Base-by-base conservation (phyloP, 2,888 invertebrate genomes). In the Eupithecia abbreviata region DNA sequence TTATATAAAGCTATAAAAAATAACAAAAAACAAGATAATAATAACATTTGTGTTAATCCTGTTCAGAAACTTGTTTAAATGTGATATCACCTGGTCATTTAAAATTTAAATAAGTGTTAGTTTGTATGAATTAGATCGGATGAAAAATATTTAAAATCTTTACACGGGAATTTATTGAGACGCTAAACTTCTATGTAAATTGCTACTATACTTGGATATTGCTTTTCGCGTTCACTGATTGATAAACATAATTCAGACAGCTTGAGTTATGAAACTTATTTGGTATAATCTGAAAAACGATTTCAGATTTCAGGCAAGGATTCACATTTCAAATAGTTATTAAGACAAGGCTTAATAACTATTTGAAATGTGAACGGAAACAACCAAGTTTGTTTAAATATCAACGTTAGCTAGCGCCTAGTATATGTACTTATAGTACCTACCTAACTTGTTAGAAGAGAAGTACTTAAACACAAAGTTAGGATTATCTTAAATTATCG, bases 11-110 rank as follows among this genome's bases (percentile, higher is more conserved):
- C 66, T 66, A 66, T 41, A 66, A 42, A 68, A 68, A 10, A 43
- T 5, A 9, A 6, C 15, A 18, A 47, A 18, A 47, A 10, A 47
- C 45, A 47, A 47, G 15, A 2, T 43, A 43, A 68, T 15, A 68
- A 15, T 47, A 68, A 69, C 2, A 69, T 49, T 49, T 49, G 7
- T 68, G 9, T 69, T 30, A 12, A 18, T 69, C 47, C 69, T 69
- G 47, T 47, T 69, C 30, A 49, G 12, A 66, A 73, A 73, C 73
- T 51, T 5, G 73, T 73, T 67, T 67, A 4, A 7, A n/a, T 66
- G 66, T 77, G 74, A 80, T 78, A 75, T 83, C 82, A 82, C 79
- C 82, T 55, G 76, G 65, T 80, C 10, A 71, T 71, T 71, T 58
- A 58, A 71, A 71, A 71, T 71, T 71, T 58, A 71, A 71, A 71